Evolutionary conservation across 2,113 vertebrate species (phyloP).

Genomic region (Callithrix jacchus): DNA sequence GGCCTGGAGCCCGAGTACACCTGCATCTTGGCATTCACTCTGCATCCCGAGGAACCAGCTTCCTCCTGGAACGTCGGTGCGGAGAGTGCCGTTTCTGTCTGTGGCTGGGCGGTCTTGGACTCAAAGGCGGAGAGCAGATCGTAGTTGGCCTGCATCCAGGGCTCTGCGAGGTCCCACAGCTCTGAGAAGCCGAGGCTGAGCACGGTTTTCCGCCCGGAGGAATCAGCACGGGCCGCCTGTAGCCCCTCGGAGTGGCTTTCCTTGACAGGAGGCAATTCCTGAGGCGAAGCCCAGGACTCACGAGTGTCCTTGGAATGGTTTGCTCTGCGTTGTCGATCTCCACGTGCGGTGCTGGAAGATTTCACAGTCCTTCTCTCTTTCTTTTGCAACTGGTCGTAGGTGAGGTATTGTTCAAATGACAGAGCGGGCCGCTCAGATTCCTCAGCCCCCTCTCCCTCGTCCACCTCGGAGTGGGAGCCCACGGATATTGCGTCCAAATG

Average conservation of each 20-base stretch:
- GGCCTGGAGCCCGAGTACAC: conserved; percentile 94
- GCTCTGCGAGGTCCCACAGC: no score
- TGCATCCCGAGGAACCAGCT: conserved; percentile 88
- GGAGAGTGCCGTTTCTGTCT: conserved; percentile 79
- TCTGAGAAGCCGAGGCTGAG: no score
- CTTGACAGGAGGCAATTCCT: accelerated
- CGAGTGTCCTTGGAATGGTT: not conserved
- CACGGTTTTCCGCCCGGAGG: accelerated
- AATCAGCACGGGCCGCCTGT: accelerated
- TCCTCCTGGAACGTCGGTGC: conserved; percentile 83
- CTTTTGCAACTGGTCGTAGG: conserved; percentile 88
- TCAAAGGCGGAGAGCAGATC: conserved; percentile 90
- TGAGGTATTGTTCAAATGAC: conserved; percentile 93
- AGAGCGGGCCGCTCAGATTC: conserved; percentile 87
- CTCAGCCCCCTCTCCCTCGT: conserved; percentile 83
- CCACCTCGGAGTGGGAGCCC: conserved; percentile 46
- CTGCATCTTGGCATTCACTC: conserved; percentile 94
- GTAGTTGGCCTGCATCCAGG: no score
- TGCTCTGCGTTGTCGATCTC: conserved; percentile 64
- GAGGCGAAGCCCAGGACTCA: no score
- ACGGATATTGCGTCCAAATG: conserved; percentile 29
- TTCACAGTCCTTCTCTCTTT: conserved; percentile 87
- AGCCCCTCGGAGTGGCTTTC: conserved; percentile 84
- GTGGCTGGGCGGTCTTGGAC: conserved; percentile 78
- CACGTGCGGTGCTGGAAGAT: conserved; percentile 42